phyloP scores from a whole-genome alignment of 2,797 vertebrate species.

The Mormyrops boulengeri region DNA sequence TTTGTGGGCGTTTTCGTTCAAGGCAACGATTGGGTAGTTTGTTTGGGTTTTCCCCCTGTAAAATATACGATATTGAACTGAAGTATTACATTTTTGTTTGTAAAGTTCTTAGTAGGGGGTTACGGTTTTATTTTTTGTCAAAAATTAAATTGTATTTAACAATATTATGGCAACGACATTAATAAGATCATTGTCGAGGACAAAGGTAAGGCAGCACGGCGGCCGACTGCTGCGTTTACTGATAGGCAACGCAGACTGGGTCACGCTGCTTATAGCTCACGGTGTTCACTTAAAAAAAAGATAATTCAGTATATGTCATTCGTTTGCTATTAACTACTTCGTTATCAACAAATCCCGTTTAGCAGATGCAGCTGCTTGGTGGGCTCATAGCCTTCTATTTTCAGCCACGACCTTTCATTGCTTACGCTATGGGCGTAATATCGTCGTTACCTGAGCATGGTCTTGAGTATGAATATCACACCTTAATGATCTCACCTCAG shows the following conservation, averaged over 20 bases:
- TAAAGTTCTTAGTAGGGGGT: slow-evolving; percentile 18
- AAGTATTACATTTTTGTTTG: neutral
- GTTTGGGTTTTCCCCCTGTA: slow-evolving; percentile 28
- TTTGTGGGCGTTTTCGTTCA: slow-evolving; percentile 18
- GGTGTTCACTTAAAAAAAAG: neutral
- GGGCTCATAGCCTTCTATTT: neutral
- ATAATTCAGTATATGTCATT: neutral
- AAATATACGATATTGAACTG: neutral
- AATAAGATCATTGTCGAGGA: slow-evolving; percentile 51
- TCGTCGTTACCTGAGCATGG: neutral
- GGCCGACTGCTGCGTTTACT: neutral
- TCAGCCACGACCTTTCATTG: neutral
- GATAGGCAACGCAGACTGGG: neutral
- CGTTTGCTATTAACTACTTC: neutral
- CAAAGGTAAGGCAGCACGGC: slow-evolving; percentile 48
- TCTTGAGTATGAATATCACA: neutral
- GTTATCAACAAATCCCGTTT: neutral
- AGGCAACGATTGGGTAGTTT: slow-evolving; percentile 31
- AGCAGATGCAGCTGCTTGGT: neutral
- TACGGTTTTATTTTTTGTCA: neutral
- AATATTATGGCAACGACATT: slow-evolving; percentile 55
- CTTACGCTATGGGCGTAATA: neutral
- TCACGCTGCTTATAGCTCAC: neutral
- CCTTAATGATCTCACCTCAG: neutral
- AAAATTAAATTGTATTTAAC: neutral